These are phyloP conservation scores for Dasyprocta punctata DNA, from an alignment of 2,113 vertebrate genomes.

Conservation along the genomic window DNA sequence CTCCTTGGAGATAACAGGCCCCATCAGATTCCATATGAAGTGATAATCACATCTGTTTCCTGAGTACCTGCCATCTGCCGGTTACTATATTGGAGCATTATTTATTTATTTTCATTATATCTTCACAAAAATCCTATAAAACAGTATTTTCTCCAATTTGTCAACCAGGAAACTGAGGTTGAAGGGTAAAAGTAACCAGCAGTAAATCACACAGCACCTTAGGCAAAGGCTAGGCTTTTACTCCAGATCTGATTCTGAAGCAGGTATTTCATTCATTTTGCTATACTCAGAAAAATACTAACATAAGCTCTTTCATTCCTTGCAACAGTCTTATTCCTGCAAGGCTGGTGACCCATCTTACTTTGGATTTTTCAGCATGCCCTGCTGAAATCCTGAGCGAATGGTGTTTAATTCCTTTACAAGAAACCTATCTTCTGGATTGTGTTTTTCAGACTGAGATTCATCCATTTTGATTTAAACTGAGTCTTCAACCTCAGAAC, in stretches of 20 bases:
- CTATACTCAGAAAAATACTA: not conserved
- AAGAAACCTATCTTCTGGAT: not conserved
- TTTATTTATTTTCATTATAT: slow-evolving; percentile 44
- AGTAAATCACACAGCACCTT: not conserved
- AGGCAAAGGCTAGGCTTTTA: not conserved
- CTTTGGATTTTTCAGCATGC: not conserved
- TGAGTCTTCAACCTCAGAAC: not conserved
- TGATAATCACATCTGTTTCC: not conserved
- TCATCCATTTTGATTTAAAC: not conserved
- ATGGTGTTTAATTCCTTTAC: not conserved
- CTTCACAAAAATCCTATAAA: not conserved
- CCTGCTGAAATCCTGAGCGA: not conserved
- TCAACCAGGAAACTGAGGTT: not conserved
- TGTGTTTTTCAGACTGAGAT: not conserved
- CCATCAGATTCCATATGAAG: not conserved
- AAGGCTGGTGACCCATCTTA: not conserved
- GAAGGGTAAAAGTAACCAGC: not conserved
- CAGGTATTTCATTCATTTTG: not conserved
- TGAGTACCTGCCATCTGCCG: slow-evolving; percentile 26
- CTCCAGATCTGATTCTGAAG: not conserved
- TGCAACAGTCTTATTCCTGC: not conserved
- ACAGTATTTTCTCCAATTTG: not conserved
- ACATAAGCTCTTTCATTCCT: not conserved
- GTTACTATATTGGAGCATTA: not conserved
- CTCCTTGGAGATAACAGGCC: not conserved